These are phyloP conservation scores for Biston betularia DNA, from an alignment of 2,888 invertebrate species.

Conservation along the genomic window DNA sequence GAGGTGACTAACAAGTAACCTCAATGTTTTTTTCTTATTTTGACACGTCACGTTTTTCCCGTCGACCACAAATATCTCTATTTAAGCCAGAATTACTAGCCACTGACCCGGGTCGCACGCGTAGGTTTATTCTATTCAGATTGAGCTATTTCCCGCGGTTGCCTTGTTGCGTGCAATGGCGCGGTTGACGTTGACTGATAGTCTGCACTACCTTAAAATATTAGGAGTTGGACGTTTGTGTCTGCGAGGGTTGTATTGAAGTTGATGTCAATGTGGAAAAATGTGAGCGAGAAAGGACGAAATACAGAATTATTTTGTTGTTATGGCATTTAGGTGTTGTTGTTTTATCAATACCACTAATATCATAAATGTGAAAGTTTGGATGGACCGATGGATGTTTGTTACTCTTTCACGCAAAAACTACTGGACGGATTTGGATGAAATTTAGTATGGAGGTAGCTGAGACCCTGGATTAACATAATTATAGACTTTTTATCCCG, in stretches of 20 bases:
- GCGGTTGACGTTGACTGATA: constrained; percentile 24
- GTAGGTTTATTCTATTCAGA: constrained; percentile 5
- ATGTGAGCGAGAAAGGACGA: too few species aligned
- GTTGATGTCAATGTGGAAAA: background rate
- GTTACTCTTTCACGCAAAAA: too few species aligned
- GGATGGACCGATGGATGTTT: too few species aligned
- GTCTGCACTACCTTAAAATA: constrained; percentile 12
- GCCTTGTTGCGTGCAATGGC: constrained; percentile 29
- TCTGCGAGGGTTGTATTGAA: constrained; percentile 1
- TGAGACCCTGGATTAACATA: too few species aligned
- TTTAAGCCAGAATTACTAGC: background rate
- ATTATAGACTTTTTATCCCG: too few species aligned
- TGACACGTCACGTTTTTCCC: background rate
- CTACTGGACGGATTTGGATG: too few species aligned
- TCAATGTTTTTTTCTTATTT: background rate
- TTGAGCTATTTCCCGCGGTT: constrained; percentile 22
- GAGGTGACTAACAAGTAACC: too few species aligned
- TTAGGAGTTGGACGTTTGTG: constrained; percentile 11
- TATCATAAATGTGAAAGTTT: too few species aligned
- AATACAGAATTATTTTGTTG: too few species aligned
- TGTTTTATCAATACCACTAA: too few species aligned
- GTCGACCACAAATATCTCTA: constrained; percentile 1
- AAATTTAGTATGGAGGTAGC: too few species aligned
- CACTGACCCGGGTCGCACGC: background rate
- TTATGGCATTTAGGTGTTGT: too few species aligned